phyloP scores from a whole-genome alignment of 2,888 invertebrate species.

The Tineola bisselliella region DNA sequence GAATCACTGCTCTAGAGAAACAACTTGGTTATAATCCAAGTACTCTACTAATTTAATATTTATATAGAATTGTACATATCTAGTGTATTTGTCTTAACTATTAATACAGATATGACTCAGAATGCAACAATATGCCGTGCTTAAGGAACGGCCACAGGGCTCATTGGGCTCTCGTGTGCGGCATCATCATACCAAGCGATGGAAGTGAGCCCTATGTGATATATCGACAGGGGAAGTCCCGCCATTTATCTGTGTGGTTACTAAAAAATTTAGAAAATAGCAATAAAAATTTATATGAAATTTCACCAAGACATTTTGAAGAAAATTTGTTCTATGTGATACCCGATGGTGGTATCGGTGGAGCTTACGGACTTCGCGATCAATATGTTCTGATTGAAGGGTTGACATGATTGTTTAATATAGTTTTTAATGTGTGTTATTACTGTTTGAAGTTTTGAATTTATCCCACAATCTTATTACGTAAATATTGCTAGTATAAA shows the following conservation, averaged over 20 bases:
- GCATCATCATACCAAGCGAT: conserved; percentile 55
- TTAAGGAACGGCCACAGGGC: conserved; percentile 83
- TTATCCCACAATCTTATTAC: not conserved
- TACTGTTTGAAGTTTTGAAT: too few relatives aligned
- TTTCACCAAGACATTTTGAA: conserved; percentile 74
- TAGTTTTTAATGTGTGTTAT: too few relatives aligned
- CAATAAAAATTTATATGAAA: conserved; percentile 80
- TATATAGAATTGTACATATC: too few relatives aligned
- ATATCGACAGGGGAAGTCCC: conserved; percentile 86
- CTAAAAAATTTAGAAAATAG: conserved; percentile 74
- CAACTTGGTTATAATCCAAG: too few relatives aligned
- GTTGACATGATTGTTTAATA: conserved; percentile 21
- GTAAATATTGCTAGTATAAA: too few relatives aligned
- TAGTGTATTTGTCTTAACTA: not conserved
- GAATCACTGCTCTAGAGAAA: too few relatives aligned
- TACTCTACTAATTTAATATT: too few relatives aligned
- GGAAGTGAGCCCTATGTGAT: conserved; percentile 63
- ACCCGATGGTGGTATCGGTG: conserved; percentile 78
- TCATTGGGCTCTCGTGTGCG: conserved; percentile 90
- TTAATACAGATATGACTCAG: conserved; percentile 77
- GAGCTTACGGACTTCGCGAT: conserved; percentile 70
- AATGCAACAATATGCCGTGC: conserved; percentile 85
- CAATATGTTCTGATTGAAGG: conserved; percentile 56
- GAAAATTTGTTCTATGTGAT: conserved; percentile 73
- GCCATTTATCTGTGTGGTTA: conserved; percentile 78